A percentile compares a stretch with the other conserved stretches of the same genome.
Evolutionary conservation across 2,113 vertebrate species (phyloP).

Genomic region (Rhodinocichla rosea): DNA sequence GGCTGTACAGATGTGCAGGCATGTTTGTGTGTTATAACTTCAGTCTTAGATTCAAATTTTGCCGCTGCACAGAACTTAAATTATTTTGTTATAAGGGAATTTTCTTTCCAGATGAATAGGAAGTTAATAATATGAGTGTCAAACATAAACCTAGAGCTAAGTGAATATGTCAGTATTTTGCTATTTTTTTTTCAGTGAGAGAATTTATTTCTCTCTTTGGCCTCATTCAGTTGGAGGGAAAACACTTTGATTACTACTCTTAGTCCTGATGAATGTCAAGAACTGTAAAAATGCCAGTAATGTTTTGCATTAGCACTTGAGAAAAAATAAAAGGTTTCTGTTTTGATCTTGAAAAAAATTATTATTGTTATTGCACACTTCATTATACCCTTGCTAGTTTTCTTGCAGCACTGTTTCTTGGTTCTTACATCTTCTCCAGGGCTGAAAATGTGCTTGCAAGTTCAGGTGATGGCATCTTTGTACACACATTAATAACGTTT

Average conservation of each 20-base stretch:
- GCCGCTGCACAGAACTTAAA: not conserved
- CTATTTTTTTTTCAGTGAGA: not conserved
- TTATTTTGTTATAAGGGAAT: not conserved
- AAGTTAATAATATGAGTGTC: not conserved
- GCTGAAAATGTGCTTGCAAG: not conserved
- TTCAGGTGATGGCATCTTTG: not conserved
- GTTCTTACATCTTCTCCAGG: not conserved
- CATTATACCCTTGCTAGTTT: not conserved
- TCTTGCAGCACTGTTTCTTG: not conserved
- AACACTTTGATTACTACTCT: not conserved
- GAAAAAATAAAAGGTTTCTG: not conserved
- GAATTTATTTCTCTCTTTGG: not conserved
- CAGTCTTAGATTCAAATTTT: not conserved
- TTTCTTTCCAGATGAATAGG: not conserved
- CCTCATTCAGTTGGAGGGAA: not conserved
- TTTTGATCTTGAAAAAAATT: not conserved
- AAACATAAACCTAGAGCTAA: not conserved
- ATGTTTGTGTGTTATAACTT: not conserved
- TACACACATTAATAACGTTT: not conserved
- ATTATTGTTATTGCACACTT: not conserved
- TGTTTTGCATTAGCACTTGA: not conserved
- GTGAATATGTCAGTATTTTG: not conserved
- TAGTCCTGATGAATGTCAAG: not conserved
- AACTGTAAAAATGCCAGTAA: not conserved
- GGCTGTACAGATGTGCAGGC: not conserved